Evolutionary conservation across 2,113 vertebrate species (phyloP).

Genomic region (Nyctibius bracteatus): DNA sequence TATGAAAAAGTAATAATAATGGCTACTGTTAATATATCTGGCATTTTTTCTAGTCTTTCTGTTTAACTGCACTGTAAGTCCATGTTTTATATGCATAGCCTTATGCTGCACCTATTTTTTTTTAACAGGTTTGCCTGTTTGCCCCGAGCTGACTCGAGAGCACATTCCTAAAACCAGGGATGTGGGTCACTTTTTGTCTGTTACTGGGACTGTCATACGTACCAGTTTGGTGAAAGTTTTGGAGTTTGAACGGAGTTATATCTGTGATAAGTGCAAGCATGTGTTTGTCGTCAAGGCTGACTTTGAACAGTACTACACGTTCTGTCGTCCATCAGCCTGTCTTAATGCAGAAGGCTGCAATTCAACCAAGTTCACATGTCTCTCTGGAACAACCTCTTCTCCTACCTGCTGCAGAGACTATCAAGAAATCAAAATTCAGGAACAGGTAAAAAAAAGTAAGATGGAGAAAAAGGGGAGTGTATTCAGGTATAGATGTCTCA

Average conservation of each 20-base stretch:
- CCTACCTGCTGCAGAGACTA: conserved; percentile 87
- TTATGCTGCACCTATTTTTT: background rate
- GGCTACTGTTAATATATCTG: background rate
- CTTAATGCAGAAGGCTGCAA: conserved; percentile 81
- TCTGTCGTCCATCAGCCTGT: conserved; percentile 78
- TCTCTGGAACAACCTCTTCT: conserved; percentile 77
- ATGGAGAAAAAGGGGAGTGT: background rate
- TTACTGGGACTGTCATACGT: conserved; percentile 93
- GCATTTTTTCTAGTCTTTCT: background rate
- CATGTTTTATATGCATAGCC: background rate
- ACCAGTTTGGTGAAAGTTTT: conserved; percentile 89
- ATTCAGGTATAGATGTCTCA: background rate
- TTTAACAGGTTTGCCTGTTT: conserved; percentile 86
- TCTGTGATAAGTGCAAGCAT: conserved; percentile 89
- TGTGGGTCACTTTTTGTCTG: conserved; percentile 90
- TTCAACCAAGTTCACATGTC: conserved; percentile 87
- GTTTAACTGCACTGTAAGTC: background rate
- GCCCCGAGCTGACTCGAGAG: conserved; percentile 92
- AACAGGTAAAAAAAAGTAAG: conserved; percentile 77
- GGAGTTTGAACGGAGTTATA: conserved; percentile 90
- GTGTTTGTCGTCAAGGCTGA: conserved; percentile 82
- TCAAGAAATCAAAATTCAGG: conserved; percentile 97
- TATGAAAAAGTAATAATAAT: background rate
- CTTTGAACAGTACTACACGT: conserved; percentile 87
- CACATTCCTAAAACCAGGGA: conserved; percentile 90